Evolutionary conservation across 2,113 vertebrate genomes (phyloP), one percentile per base, ranked within the genome.

Genomic region (Mastomys coucha): DNA sequence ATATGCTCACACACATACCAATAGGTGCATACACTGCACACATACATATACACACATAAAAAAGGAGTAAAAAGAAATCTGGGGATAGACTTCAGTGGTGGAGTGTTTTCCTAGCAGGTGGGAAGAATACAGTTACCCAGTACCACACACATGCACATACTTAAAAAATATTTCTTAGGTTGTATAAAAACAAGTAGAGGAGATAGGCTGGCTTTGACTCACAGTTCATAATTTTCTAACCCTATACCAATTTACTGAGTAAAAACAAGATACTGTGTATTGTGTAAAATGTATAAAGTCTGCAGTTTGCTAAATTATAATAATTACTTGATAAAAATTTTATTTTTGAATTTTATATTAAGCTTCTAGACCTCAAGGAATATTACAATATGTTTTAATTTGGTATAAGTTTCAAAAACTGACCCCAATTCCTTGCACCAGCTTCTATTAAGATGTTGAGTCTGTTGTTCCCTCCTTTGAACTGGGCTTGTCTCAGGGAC

Each of bases 301-400:
- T 88, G n/a, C 2, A 10, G 19, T 53, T 65, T 82, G 49, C 65
- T 49, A 88, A 91, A 78, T 88, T 73, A 1, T 91, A 65, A 39
- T 20, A 84, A 77, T 81, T 80, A 17, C 60, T 86, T 80, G 73
- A 1, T 51, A 33, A 78, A 17, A 78, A 19, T 78, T 77, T 78
- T 78, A 78, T 31, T 78, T 78, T 78, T 78, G 13, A 77, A 28
- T 77, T 91, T 31, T 91, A 14, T 20, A 65, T 91, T 69, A 84
- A 90, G 20, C n/a, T 91, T 65, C 5, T 91, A 12, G 63, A 28
- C 8, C 45, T 58, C 7, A 45, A 67, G 1, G 7, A 76, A 86
- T 87, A 87, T 81, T 75, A n/a, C 60, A 93, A 76, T 56, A 49
- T 89, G 2, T 78, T 88, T 69, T 65, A 39, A 39, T 86, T 93